Evolutionary conservation across 2,113 vertebrate genomes (phyloP), one percentile per base, ranked within the genome.

Genomic region (Dunckerocampus dactyliophorus): DNA sequence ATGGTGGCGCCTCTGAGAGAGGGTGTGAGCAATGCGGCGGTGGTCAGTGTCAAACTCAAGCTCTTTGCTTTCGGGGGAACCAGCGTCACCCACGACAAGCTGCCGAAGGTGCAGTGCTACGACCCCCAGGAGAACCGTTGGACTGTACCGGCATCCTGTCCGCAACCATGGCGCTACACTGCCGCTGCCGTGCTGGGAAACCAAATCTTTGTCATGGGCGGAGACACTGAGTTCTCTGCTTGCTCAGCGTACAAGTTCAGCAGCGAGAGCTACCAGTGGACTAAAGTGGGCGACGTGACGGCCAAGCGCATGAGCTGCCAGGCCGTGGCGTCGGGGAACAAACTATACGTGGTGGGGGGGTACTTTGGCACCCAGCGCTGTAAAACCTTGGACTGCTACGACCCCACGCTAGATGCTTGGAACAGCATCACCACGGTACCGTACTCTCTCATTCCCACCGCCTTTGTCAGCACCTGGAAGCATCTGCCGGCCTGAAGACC

Each of bases 381-480:
- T 74, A 93, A 93, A 86, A 93, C 92, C 13, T 78, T 93, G 51
- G 92, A 93, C 84, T 93, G 92, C 81, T 93, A 93, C 16, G 92
- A 93, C 79, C 92, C 92, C 45, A 89, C 90, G 0, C 68, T 89
- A 65, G 92, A 93, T 63, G 84, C 91, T 0, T 93, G 92, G 92
- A 92, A 92, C 84, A 93, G 91, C 87, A 90, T 93, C 75, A 92
- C 92, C 48, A 93, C 90, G 4, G 91, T 93, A 63, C 92, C 92
- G 6, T 93, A 93, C 68, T 92, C 92, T 0, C 90, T 93, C 60
- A 93, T 93, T 64, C 92, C 92, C 52, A 92, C 92, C 9, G 92
- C 92, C 55, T 93, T 93, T 19, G 92, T 93, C 73, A 93, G 92
- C 82, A 93, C 92, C 67, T 93, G 92, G 92, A 93, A 92, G 65